Evolutionary conservation across 2,113 vertebrate species (phyloP).

Genomic region (Isichthys henryi): DNA sequence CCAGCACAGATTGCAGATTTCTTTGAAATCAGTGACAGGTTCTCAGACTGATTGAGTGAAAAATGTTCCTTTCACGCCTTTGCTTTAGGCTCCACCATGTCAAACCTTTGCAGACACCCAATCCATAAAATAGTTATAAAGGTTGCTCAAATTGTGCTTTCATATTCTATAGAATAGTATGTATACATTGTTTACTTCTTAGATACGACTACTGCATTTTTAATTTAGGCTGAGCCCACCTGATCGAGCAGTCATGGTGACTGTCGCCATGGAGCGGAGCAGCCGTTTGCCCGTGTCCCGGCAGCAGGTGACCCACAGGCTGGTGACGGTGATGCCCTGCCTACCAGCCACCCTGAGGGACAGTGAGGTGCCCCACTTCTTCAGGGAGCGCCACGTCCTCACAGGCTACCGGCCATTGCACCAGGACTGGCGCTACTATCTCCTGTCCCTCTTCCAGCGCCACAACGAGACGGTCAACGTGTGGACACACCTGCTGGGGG

Average conservation of each 20-base stretch:
- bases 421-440: constrained; percentile 77
- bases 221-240: not conserved
- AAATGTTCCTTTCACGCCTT: not conserved
- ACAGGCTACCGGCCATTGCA: constrained; percentile 71
- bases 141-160: not conserved
- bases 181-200: not conserved
- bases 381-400: constrained; percentile 73
- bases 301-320: constrained; percentile 58
- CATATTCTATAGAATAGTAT: not conserved
- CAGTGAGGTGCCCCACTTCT: constrained; percentile 67
- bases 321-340: constrained; percentile 45
- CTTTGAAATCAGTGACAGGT: not conserved
- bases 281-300: constrained; percentile 60
- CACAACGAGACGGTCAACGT: constrained; percentile 87
- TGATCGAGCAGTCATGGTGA: constrained; percentile 56
- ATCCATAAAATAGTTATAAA: not conserved
- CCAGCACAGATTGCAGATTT: not conserved
- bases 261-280: constrained; percentile 58
- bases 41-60: not conserved
- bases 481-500: constrained; percentile 78
- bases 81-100: not conserved
- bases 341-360: constrained; percentile 62
- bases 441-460: constrained; percentile 73
- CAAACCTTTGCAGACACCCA: not conserved
- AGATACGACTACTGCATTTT: not conserved